A percentile compares a stretch with the other conserved stretches of the same genome.
These are phyloP conservation scores for Monomorium pharaonis DNA, from an alignment of 1,140 invertebrate genomes.

Conservation along the genomic window DNA sequence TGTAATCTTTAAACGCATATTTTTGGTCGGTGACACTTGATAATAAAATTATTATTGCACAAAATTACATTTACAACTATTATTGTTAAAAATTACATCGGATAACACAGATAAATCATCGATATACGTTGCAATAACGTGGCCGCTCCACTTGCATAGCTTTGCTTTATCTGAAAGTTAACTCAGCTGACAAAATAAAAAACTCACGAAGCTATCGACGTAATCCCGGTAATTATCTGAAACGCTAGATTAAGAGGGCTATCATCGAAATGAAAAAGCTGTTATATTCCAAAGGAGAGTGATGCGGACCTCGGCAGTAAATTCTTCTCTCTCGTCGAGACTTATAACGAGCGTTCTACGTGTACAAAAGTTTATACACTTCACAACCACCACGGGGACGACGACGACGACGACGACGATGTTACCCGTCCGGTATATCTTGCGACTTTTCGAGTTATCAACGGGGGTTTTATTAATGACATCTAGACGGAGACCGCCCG, in stretches of 20 bases:
- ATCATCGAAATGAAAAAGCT: slow-evolving; percentile 63
- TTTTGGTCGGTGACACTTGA: background rate
- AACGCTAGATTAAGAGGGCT: slow-evolving; percentile 57
- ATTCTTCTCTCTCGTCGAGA: slow-evolving; percentile 46
- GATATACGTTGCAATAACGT: background rate
- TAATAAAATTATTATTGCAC: background rate
- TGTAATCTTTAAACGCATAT: background rate
- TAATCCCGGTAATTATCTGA: slow-evolving; percentile 59
- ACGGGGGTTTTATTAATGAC: slow-evolving; percentile 85
- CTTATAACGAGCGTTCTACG: slow-evolving; percentile 49
- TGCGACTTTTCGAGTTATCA: slow-evolving; percentile 86
- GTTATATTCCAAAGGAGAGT: slow-evolving; percentile 46
- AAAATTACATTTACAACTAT: no score
- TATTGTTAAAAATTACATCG: background rate
- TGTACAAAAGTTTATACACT: slow-evolving; percentile 9
- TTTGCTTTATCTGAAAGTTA: background rate
- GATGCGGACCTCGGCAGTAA: slow-evolving; percentile 58
- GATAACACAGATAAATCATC: background rate
- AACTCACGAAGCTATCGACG: slow-evolving; percentile 32
- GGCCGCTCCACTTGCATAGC: background rate
- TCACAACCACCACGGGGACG: background rate
- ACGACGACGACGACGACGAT: slow-evolving; percentile 24
- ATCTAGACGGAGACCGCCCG: slow-evolving; percentile 79
- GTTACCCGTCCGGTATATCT: slow-evolving; percentile 75
- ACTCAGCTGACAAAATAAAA: background rate